Conservation (phyloP, 2,113 vertebrate species). For the Coturnix japonica region DNA sequence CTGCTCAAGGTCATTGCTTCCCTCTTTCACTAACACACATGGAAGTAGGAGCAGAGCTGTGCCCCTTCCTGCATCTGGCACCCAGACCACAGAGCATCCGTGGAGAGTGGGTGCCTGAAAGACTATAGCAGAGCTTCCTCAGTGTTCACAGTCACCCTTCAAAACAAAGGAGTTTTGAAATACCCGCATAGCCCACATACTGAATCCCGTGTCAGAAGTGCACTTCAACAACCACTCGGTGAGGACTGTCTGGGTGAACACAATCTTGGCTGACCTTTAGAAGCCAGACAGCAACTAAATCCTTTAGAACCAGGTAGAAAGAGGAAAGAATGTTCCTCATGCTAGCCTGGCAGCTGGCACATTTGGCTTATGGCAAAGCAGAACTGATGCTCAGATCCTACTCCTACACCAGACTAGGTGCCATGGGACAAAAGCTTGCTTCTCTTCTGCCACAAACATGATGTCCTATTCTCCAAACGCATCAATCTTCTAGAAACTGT, state of each 20-base stretch:
- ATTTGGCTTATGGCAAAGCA: background rate
- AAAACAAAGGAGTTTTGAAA: background rate
- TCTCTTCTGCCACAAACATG: background rate
- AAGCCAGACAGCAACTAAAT: background rate
- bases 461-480: background rate
- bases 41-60: background rate
- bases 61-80: background rate
- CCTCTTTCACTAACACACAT: background rate
- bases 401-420: background rate
- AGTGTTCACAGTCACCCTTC: background rate
- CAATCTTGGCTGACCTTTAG: background rate
- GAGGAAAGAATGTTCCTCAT: background rate
- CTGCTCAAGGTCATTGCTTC: background rate
- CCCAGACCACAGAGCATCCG: background rate
- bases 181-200: background rate
- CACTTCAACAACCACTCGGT: background rate
- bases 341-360: background rate
- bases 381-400: background rate
- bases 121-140: background rate
- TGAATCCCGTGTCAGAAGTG: background rate
- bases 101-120: background rate
- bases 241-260: background rate
- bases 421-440: background rate
- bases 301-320: background rate
- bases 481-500: conserved; percentile 14